Evolutionary conservation across 2,888 invertebrate genomes (phyloP).

Genomic region (Xestia c-nigrum): DNA sequence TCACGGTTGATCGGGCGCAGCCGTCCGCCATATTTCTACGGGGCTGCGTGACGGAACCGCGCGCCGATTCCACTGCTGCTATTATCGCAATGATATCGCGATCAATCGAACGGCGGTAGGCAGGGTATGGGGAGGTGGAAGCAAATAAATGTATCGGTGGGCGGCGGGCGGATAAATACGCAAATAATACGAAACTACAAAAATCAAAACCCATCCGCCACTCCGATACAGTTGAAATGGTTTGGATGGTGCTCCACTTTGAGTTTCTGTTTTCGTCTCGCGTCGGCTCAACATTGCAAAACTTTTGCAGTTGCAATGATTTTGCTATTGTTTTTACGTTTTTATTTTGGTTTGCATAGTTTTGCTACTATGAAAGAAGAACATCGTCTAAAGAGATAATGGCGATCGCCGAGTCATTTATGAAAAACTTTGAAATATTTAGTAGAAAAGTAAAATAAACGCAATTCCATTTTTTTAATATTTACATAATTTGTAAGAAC

Average conservation of each 20-base stretch:
- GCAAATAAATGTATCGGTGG: conserved; percentile 90
- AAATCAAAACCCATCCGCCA: conserved; percentile 91
- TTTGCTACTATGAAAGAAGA: background rate
- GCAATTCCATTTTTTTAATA: background rate
- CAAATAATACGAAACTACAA: conserved; percentile 91
- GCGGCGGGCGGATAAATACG: conserved; percentile 90
- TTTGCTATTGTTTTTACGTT: too few species aligned
- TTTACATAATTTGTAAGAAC: too few species aligned
- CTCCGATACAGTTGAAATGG: conserved; percentile 80
- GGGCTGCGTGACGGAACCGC: conserved; percentile 82
- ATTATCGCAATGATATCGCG: conserved; percentile 91
- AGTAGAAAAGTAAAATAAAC: background rate
- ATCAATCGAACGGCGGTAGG: conserved; percentile 87
- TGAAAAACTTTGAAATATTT: background rate
- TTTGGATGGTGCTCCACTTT: conserved; percentile 77
- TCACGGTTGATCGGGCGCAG: conserved; percentile 70
- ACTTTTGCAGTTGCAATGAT: background rate
- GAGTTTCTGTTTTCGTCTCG: background rate
- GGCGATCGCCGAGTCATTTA: too few species aligned
- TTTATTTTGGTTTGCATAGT: background rate
- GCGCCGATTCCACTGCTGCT: conserved; percentile 83
- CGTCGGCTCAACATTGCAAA: background rate
- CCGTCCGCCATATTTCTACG: conserved; percentile 81
- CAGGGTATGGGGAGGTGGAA: conserved; percentile 72
- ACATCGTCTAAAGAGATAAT: background rate